These are phyloP conservation scores for Lanius ludovicianus DNA, from an alignment of 2,113 vertebrate species.

Conservation along the genomic window DNA sequence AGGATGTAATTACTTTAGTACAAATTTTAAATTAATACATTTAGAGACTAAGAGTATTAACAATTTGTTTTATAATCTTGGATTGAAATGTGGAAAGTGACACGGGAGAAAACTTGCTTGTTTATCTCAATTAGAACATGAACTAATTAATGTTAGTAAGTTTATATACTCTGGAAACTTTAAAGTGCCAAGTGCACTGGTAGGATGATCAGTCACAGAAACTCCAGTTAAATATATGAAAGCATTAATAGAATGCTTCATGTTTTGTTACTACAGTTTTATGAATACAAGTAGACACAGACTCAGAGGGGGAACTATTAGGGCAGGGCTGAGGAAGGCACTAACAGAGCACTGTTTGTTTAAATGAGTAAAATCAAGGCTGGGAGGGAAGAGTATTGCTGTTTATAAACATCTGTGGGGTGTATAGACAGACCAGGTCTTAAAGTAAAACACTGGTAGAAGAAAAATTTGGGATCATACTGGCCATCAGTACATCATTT, in stretches of 20 bases:
- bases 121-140: background rate
- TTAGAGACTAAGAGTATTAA: background rate
- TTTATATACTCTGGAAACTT: background rate
- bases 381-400: background rate
- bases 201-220: background rate
- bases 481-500: accelerated
- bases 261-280: background rate
- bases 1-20: background rate
- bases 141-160: background rate
- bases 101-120: background rate
- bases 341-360: background rate
- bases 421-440: background rate
- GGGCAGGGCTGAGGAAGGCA: background rate
- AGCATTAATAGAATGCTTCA: background rate
- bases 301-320: background rate
- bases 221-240: background rate
- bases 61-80: background rate
- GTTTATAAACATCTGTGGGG: background rate
- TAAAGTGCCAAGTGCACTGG: background rate
- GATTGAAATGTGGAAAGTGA: background rate
- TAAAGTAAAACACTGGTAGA: background rate
- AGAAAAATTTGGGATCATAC: background rate
- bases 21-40: background rate
- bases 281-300: background rate
- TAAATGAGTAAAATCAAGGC: background rate